Base-by-base conservation (phyloP, 2,797 vertebrate species). In the Cichlasoma orientale region DNA sequence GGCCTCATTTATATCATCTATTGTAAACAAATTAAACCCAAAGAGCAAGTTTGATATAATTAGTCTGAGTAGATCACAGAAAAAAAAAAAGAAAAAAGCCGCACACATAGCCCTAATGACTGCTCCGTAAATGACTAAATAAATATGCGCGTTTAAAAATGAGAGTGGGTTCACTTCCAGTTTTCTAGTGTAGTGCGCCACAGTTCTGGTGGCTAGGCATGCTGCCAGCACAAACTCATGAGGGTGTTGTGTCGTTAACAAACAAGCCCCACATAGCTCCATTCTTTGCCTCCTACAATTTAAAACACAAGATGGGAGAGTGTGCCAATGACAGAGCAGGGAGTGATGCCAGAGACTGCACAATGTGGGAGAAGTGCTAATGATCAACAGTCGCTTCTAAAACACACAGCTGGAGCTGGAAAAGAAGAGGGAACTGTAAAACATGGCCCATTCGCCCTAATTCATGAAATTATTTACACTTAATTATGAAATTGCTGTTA, bases 181-280 rank as follows among this genome's bases (percentile, higher is more conserved):
- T 90, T 93, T 93, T 91, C 82, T 89, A 75, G 86, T 82, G 87
- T 87, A 82, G 86, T 86, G 89, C 54, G 79, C 89, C 86, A 79
- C 86, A 78, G 90, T 88, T 88, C 89, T 90, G 86, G 84, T 86
- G 79, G 85, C 90, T 81, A 90, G 94, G 94, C 94, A 87, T 21
- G 79, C 90, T 94, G 95, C 95, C 94, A 95, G 90, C 88, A 73
- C 83, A 83, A 93, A 95, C 90, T 94, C 91, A 92, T 86, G 88
- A 93, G 94, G 93, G 91, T 93, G 93, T 91, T 94, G 91, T 93
- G 91, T 91, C 90, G 88, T 95, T 94, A 94, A 93, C 92, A 94
- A 95, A 94, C 93, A 94, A 94, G 93, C 89, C 86, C 90, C 77
- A 83, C 91, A 81, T 91, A 93, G 89, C 91, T 91, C 90, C 83